Evolutionary conservation across 2,888 invertebrate genomes (phyloP).

Genomic region (Trissolcus brochymenae): DNA sequence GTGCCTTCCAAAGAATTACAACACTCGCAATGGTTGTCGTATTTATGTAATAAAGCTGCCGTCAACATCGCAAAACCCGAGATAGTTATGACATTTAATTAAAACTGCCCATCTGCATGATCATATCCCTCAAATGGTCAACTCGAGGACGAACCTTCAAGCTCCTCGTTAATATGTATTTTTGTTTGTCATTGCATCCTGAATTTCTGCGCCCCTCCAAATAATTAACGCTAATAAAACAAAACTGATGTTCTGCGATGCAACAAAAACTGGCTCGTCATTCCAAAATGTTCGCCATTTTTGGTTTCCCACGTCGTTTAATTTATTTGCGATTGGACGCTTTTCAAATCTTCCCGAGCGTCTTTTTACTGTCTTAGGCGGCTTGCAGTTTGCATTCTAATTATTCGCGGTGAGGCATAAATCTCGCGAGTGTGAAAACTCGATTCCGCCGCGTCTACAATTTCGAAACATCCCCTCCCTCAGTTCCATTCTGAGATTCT

Average conservation of each 20-base stretch:
- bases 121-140: constrained; percentile 31
- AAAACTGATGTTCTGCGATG: too few species aligned
- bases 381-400: constrained; percentile 69
- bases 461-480: constrained; percentile 50
- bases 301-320: neutral
- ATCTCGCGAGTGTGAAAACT: constrained; percentile 60
- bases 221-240: neutral
- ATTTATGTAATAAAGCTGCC: constrained; percentile 52
- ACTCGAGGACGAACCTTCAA: neutral
- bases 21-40: constrained; percentile 51
- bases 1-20: constrained; percentile 65
- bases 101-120: constrained; percentile 61
- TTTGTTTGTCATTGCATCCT: neutral
- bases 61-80: constrained; percentile 61
- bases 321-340: neutral
- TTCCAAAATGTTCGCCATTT: too few species aligned
- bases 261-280: too few species aligned
- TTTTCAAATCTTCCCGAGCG: neutral
- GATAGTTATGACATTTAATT: constrained; percentile 65
- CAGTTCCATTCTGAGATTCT: constrained; percentile 18
- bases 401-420: constrained; percentile 62
- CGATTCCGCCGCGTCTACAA: constrained; percentile 62
- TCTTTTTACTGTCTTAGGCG: constrained; percentile 48
- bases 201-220: too few species aligned
- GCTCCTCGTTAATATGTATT: neutral